phyloP scores from a whole-genome alignment of 2,113 vertebrate species.

The Silurus meridionalis region DNA sequence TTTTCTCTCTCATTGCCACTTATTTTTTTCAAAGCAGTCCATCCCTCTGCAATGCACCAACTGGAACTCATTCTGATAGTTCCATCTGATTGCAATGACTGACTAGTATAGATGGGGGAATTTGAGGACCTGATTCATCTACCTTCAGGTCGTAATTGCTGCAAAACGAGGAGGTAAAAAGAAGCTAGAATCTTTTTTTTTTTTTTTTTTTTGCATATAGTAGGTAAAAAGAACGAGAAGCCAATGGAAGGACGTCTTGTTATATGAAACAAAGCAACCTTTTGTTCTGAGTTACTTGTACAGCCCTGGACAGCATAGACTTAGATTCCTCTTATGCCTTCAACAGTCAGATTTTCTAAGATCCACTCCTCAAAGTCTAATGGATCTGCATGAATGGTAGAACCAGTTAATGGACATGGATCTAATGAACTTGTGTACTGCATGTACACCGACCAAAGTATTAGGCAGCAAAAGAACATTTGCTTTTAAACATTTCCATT shows the following conservation, averaged over 20 bases:
- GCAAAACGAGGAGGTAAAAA: too few species aligned
- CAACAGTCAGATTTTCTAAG: too few species aligned
- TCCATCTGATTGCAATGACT: background rate
- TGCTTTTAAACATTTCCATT: too few species aligned
- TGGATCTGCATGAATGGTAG: too few species aligned
- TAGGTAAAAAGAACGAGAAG: background rate
- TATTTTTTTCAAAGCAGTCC: constrained; percentile 1
- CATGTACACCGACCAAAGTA: too few species aligned
- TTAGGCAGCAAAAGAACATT: too few species aligned
- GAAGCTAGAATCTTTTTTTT: background rate
- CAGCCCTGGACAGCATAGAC: too few species aligned
- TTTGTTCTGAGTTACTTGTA: background rate
- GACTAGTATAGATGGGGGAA: background rate
- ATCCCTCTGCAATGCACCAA: constrained; percentile 43
- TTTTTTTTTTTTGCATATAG: background rate
- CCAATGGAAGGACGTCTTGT: too few species aligned
- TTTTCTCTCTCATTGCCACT: background rate
- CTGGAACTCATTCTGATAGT: background rate
- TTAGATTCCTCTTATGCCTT: too few species aligned
- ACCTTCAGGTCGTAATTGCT: background rate
- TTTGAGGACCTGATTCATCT: background rate
- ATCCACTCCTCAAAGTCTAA: too few species aligned
- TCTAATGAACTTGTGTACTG: too few species aligned
- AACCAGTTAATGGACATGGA: too few species aligned
- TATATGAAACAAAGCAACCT: background rate